These are phyloP conservation scores for chimpanzee (Pan troglodytes) DNA, from an alignment of 2,113 vertebrate genomes.

Conservation along the genomic window NHGRI_mPanTro3-v2.1_pri NC_072409.2:16580001-16580500, in stretches of 20 bases:
- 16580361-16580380: background rate
- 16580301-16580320: too few relatives aligned
- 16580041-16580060: background rate
- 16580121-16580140: too few relatives aligned
- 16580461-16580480: background rate
- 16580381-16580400: background rate
- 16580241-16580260: background rate
- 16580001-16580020: background rate
- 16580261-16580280: rapidly evolving
- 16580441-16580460: background rate
- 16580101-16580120: background rate
- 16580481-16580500: background rate
- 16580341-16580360: background rate
- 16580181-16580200: background rate
- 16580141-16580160: background rate
- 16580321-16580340: background rate
- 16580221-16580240: background rate
- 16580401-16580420: background rate
- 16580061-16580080: too few relatives aligned
- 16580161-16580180: background rate
- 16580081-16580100: background rate
- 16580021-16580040: background rate
- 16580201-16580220: background rate
- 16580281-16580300: too few relatives aligned
- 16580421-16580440: background rate